A percentile compares a stretch with the other conserved stretches of the same genome.
phyloP scores from a whole-genome alignment of 2,797 vertebrate genomes.

The Cottoperca gobio region DNA sequence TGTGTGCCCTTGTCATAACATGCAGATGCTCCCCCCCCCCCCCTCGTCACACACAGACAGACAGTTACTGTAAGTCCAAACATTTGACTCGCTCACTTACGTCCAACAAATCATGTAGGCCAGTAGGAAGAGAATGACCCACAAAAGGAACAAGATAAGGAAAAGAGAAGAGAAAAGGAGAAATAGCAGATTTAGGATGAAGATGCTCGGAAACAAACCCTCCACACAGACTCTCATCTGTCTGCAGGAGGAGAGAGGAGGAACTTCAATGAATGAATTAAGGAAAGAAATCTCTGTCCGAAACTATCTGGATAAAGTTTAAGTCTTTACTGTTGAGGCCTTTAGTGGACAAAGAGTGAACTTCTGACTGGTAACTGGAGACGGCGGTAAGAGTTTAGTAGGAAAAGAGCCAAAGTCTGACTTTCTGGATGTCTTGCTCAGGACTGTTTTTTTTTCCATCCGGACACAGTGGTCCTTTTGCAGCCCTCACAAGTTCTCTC shows the following conservation, averaged over 20 bases:
- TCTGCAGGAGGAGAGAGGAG: constrained; percentile 36
- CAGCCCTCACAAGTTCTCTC: constrained; percentile 13
- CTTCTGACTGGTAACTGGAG: constrained; percentile 75
- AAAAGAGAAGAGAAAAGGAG: constrained; percentile 48
- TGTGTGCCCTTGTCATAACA: not conserved
- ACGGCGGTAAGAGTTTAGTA: constrained; percentile 51
- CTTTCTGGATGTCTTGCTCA: constrained; percentile 26
- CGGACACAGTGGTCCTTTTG: not conserved
- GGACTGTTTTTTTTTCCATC: constrained; percentile 27
- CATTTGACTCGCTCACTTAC: constrained; percentile 78
- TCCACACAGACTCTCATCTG: constrained; percentile 62
- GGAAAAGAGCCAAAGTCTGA: constrained; percentile 43
- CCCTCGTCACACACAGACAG: constrained; percentile 23
- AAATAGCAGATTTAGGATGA: constrained; percentile 55
- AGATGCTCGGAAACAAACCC: constrained; percentile 46
- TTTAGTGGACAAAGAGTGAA: constrained; percentile 73
- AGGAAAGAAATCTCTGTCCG: constrained; percentile 53
- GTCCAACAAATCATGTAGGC: constrained; percentile 44
- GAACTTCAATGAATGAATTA: constrained; percentile 54
- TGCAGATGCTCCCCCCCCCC: not conserved
- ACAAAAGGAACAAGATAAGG: constrained; percentile 45
- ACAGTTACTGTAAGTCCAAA: constrained; percentile 67
- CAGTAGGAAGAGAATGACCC: constrained; percentile 42
- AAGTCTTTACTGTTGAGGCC: constrained; percentile 53
- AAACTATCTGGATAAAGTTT: constrained; percentile 59